Evolutionary conservation across 2,888 invertebrate genomes (phyloP).

Genomic region (Teinopalpus imperialis): DNA sequence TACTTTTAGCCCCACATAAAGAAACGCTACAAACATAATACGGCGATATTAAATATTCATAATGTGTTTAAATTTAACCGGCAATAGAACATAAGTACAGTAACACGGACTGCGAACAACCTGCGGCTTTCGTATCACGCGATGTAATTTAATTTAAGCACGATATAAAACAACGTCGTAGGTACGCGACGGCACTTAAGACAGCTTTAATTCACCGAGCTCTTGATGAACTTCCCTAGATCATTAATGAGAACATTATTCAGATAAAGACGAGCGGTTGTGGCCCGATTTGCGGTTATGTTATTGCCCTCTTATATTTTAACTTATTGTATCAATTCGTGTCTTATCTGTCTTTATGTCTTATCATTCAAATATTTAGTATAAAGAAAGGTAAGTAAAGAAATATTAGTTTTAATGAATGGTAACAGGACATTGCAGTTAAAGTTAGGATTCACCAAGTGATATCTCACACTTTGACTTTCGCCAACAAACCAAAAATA

Average conservation of each 20-base stretch:
- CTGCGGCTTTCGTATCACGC: constrained; percentile 61
- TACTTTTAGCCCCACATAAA: neutral
- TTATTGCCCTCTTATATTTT: constrained; percentile 7
- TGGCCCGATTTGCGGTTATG: constrained; percentile 15
- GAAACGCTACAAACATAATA: constrained; percentile 23
- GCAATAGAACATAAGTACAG: constrained; percentile 35
- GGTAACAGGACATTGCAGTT: too few species aligned
- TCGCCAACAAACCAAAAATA: too few species aligned
- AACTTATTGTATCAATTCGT: neutral
- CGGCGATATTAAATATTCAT: constrained; percentile 29
- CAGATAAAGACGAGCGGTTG: constrained; percentile 32
- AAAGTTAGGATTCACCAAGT: too few species aligned
- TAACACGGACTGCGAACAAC: constrained; percentile 32
- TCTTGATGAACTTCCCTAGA: constrained; percentile 59
- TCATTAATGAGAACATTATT: constrained; percentile 55
- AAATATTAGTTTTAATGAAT: too few species aligned
- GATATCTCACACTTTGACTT: too few species aligned
- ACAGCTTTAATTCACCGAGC: constrained; percentile 51
- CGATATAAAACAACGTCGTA: constrained; percentile 60
- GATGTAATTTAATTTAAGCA: constrained; percentile 71
- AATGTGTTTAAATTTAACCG: constrained; percentile 35
- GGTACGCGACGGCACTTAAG: constrained; percentile 52
- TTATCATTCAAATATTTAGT: too few species aligned
- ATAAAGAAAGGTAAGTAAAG: too few species aligned
- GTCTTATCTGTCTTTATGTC: too few species aligned